Evolutionary conservation across 2,797 vertebrate species (phyloP).

Genomic region (Oreortyx pictus): DNA sequence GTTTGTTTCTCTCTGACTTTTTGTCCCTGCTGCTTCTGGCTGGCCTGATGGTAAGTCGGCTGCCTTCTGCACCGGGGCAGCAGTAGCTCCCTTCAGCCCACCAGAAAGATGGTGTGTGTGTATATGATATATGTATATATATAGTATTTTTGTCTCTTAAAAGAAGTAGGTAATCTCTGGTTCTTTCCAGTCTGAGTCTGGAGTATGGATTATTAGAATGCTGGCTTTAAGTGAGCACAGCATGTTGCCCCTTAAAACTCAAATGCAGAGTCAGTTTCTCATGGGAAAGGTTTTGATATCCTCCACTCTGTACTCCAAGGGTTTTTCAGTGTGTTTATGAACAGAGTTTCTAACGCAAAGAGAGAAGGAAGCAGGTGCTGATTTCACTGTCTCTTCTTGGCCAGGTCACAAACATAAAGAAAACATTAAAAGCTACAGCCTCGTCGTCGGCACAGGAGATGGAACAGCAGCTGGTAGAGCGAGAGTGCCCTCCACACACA

Average conservation of each 20-base stretch:
- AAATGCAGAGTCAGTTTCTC: background rate
- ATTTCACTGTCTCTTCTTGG: slow-evolving; percentile 66
- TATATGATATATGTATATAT: background rate
- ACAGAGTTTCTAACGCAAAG: background rate
- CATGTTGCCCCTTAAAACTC: background rate
- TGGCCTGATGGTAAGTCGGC: background rate
- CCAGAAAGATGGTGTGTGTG: background rate
- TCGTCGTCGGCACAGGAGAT: slow-evolving; percentile 84
- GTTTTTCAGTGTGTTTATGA: slow-evolving; percentile 9
- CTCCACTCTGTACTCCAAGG: background rate
- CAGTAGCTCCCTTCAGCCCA: background rate
- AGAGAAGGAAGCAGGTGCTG: slow-evolving; percentile 27
- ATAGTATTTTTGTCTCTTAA: background rate
- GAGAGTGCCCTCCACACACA: slow-evolving; percentile 80
- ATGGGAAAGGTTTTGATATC: slow-evolving; percentile 9
- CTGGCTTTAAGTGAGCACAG: background rate
- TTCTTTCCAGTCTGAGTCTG: background rate
- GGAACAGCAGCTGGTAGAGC: slow-evolving; percentile 83
- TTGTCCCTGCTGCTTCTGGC: slow-evolving; percentile 1
- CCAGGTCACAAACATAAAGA: slow-evolving; percentile 87
- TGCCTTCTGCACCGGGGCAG: background rate
- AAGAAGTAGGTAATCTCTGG: background rate
- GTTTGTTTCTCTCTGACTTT: background rate
- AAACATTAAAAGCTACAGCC: slow-evolving; percentile 82
- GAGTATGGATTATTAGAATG: background rate